Evolutionary conservation across 2,113 vertebrate species (phyloP).

Genomic region (Oxygymnocypris stewartii): DNA sequence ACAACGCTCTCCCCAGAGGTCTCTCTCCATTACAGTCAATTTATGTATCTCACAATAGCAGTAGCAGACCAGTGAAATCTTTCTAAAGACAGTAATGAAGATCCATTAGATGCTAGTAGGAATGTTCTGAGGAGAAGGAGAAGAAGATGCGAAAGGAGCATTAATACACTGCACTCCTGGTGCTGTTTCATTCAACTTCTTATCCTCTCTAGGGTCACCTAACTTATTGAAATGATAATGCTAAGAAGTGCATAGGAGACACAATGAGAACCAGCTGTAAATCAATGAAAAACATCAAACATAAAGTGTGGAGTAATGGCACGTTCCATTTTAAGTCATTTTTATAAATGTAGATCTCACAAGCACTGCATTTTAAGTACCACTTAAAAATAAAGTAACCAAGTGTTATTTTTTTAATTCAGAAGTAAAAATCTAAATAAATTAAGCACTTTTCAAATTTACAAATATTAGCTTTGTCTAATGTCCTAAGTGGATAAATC

Average conservation of each 20-base stretch:
- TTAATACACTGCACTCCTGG: neutral
- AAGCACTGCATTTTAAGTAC: neutral
- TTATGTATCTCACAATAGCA: conserved; percentile 48
- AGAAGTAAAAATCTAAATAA: neutral
- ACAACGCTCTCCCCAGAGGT: conserved; percentile 41
- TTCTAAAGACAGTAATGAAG: conserved; percentile 56
- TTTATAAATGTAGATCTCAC: neutral
- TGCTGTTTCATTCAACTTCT: neutral
- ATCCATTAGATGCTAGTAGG: conserved; percentile 46
- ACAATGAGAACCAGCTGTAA: neutral
- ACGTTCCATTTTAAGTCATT: neutral
- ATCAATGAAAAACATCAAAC: neutral
- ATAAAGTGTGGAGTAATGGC: neutral
- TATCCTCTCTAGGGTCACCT: neutral
- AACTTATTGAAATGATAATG: neutral
- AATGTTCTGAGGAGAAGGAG: conserved; percentile 4
- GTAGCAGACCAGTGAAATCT: conserved; percentile 50
- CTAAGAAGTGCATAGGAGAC: neutral
- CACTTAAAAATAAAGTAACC: neutral
- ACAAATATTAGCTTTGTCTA: too few species aligned
- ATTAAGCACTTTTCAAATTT: too few species aligned
- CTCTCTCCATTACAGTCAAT: conserved; percentile 38
- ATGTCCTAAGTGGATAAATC: too few species aligned
- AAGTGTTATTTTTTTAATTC: neutral
- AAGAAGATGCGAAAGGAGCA: neutral